Base-by-base conservation (phyloP, 2,888 invertebrate species). In the Quadroppia sp. region DNA sequence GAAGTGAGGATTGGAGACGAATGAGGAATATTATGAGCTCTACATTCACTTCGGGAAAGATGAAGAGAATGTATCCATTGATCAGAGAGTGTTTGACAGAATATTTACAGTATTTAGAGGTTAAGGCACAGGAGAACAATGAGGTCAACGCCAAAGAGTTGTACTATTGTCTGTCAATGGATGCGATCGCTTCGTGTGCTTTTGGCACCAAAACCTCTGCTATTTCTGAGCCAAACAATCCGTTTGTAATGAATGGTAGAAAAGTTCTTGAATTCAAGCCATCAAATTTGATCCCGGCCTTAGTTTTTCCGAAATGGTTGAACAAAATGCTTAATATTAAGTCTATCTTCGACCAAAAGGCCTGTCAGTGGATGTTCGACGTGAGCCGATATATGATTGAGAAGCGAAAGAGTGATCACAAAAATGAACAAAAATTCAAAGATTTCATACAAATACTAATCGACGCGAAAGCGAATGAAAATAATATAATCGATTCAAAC, bases 121-220 rank as follows among this genome's bases (percentile, higher is more conserved):
- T 11, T 13, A 13, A 28, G 13, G 28, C 56, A 3, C 1, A 56
- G 13, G 28, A 28, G 11, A 28, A 17, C 2, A 25, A 25, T 11
- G 28, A 25, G 28, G 28, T 56, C 13, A 23, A 56, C 1, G 2
- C 23, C 28, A 56, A 56, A 17, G 7, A 2, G 15, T 28, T 56
- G 2, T 13, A 11, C 11, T 2, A 25, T 6, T 6, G 11, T 28
- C 17, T 56, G 3, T 28, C 56, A 9, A 25, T 56, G 25, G 56
- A 56, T 56, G 25, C 87, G 1, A 86, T 87, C 36, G 87, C 87
- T 0, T 86, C 84, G 71, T 85, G 86, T 74, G 87, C 87, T 15
- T 88, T 87, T 79, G 87, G 87, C 25, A 82, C 87, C n/a, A 85
- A 87, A 76, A 86, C 86, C 9, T 71, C 76, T 42, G 74, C 76